These are phyloP conservation scores for Gallinago media DNA, from an alignment of 2,113 vertebrate species.

Conservation along the genomic window DNA sequence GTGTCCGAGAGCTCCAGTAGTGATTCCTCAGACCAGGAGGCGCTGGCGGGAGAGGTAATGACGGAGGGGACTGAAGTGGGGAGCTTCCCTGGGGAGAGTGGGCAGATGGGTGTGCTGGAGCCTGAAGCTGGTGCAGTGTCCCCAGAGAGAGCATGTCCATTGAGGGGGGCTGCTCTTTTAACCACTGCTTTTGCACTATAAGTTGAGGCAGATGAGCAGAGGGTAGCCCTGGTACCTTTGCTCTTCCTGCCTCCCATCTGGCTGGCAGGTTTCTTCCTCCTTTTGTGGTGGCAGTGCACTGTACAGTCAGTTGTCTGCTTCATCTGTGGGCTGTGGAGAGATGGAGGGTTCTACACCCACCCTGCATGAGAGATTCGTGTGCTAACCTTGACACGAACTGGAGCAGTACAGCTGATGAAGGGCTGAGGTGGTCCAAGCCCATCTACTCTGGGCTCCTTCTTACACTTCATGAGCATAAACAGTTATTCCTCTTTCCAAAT, in stretches of 20 bases:
- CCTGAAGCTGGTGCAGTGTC: neutral
- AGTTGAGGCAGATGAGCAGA: neutral
- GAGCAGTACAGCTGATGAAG: neutral
- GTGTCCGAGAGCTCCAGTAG: neutral
- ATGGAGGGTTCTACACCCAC: neutral
- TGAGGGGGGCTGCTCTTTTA: neutral
- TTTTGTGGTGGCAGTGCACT: neutral
- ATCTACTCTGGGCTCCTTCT: neutral
- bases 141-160: neutral
- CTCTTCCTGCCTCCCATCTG: neutral
- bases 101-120: neutral
- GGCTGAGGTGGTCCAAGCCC: neutral
- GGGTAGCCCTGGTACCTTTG: neutral
- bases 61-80: neutral
- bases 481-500: neutral
- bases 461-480: neutral
- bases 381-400: accelerated
- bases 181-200: accelerated
- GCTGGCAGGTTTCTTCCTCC: neutral
- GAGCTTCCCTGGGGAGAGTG: neutral
- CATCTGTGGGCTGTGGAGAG: neutral
- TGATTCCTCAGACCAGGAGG: neutral
- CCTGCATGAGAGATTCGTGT: neutral
- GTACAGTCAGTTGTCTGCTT: neutral
- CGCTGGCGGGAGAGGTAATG: neutral